These are phyloP conservation scores for Lamprologus tigripictilis DNA, from an alignment of 2,113 vertebrate genomes.

Conservation along the genomic window DNA sequence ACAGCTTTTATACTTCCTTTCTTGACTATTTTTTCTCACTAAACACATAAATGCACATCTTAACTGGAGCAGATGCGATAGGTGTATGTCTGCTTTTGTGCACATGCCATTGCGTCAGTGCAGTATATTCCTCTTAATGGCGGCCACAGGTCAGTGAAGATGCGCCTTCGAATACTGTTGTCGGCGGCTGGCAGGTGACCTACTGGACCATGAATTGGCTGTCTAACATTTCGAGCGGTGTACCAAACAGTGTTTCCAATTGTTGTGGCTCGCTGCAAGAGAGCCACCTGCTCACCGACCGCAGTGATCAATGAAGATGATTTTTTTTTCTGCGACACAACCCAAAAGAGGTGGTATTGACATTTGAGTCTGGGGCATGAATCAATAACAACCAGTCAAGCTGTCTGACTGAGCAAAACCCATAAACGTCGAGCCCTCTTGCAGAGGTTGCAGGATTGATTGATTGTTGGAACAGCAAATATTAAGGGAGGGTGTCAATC, in stretches of 20 bases:
- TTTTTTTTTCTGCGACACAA: slow-evolving; percentile 72
- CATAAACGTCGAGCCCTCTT: slow-evolving; percentile 80
- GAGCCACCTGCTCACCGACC: slow-evolving; percentile 79
- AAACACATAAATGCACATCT: slow-evolving; percentile 32
- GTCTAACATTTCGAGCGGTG: slow-evolving; percentile 58
- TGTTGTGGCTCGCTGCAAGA: slow-evolving; percentile 68
- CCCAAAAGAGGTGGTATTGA: slow-evolving; percentile 87
- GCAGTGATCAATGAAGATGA: slow-evolving; percentile 87
- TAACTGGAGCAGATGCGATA: slow-evolving; percentile 18
- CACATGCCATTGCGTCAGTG: not conserved
- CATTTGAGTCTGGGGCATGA: slow-evolving; percentile 80
- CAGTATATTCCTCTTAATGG: slow-evolving; percentile 20
- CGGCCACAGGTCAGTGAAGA: slow-evolving; percentile 64
- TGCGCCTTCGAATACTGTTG: slow-evolving; percentile 56
- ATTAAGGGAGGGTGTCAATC: slow-evolving; percentile 67
- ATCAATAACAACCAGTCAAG: slow-evolving; percentile 82
- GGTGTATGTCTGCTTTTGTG: not conserved
- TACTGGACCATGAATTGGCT: slow-evolving; percentile 51
- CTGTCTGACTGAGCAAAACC: slow-evolving; percentile 79
- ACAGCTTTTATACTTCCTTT: slow-evolving; percentile 19
- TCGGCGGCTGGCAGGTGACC: slow-evolving; percentile 64
- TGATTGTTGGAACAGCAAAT: slow-evolving; percentile 80
- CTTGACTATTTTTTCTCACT: not conserved
- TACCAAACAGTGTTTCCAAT: slow-evolving; percentile 70
- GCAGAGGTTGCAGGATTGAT: slow-evolving; percentile 82